Evolutionary conservation across 2,888 invertebrate genomes (phyloP).

Genomic region (Amiota communis): DNA sequence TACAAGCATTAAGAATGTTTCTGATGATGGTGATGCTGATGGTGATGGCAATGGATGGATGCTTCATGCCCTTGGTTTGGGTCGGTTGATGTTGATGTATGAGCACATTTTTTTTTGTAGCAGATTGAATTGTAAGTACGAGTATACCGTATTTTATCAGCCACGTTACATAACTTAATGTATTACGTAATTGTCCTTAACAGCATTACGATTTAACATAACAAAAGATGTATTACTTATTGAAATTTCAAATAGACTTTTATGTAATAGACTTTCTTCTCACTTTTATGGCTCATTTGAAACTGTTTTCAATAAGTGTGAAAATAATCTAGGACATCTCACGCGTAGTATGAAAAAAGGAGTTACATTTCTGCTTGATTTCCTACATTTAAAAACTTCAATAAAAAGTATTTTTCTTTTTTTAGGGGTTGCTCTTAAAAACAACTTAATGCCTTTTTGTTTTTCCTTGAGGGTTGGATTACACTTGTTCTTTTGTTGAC

Average conservation of each 20-base stretch:
- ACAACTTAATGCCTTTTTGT: neutral
- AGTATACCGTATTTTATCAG: too few relatives aligned
- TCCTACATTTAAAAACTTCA: conserved; percentile 12
- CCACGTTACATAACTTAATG: too few relatives aligned
- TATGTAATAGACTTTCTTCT: too few relatives aligned
- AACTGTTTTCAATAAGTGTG: too few relatives aligned
- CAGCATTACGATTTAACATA: too few relatives aligned
- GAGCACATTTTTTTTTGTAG: neutral
- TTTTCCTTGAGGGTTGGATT: conserved; percentile 25
- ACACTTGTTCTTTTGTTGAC: conserved; percentile 40
- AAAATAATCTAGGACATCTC: too few relatives aligned
- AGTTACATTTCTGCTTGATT: too few relatives aligned
- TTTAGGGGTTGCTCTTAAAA: neutral
- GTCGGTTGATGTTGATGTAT: neutral
- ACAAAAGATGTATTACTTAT: too few relatives aligned
- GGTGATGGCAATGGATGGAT: neutral
- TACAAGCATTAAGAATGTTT: neutral
- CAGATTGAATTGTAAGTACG: neutral
- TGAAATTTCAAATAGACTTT: too few relatives aligned
- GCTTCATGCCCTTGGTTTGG: neutral
- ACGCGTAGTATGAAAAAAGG: too few relatives aligned
- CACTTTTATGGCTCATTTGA: too few relatives aligned
- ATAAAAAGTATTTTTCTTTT: neutral
- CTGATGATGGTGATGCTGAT: neutral
- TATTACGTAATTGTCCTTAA: too few relatives aligned